Evolutionary conservation across 2,797 vertebrate genomes (phyloP).

Genomic region (Phataginus tricuspis): DNA sequence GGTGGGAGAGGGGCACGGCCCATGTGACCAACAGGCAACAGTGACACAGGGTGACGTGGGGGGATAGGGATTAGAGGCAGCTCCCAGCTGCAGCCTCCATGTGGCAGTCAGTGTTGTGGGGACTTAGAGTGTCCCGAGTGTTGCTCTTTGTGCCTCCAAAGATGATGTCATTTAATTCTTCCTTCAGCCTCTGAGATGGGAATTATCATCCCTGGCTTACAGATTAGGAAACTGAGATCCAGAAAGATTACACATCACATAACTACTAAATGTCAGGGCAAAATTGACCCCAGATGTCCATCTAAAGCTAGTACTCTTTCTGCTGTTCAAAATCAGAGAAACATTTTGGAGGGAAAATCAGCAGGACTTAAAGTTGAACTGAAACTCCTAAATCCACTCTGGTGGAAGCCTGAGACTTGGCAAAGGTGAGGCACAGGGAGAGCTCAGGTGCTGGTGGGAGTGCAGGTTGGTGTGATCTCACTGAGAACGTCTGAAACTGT

Average conservation of each 20-base stretch:
- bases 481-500: not conserved
- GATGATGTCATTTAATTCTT: not conserved
- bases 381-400: not conserved
- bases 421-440: not conserved
- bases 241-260: not conserved
- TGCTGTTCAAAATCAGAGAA: not conserved
- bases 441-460: not conserved
- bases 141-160: not conserved
- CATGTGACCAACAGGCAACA: rapidly evolving
- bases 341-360: not conserved
- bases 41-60: too few relatives aligned
- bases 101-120: too few relatives aligned
- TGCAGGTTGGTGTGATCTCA: not conserved
- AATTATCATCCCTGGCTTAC: not conserved
- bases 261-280: not conserved
- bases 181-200: not conserved
- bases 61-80: rapidly evolving
- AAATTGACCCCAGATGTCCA: not conserved
- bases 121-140: rapidly evolving
- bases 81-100: not conserved
- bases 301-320: not conserved
- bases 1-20: not conserved
- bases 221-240: not conserved
- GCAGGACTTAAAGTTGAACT: not conserved
- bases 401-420: not conserved